Base-by-base conservation (phyloP, 2,888 invertebrate genomes). In the Leptopilina syphax region DNA sequence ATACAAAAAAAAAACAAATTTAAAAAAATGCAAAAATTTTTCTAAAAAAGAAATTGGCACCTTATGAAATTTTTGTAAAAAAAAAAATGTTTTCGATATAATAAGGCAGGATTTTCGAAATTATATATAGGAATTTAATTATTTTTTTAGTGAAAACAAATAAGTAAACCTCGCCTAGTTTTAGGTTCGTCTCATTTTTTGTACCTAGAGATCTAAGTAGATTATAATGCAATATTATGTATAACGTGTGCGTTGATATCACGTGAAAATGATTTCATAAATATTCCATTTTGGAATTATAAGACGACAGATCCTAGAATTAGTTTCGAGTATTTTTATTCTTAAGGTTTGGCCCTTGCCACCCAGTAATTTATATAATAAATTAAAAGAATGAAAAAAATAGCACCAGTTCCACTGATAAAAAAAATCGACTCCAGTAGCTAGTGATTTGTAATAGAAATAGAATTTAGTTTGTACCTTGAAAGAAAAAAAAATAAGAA, bases 121-220 rank as follows among this genome's bases (percentile, higher is more conserved):
- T 68, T 44, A 67, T 60, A 57, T 67, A 34, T 57, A 73, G 73
- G n/a, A 73, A 34, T n/a, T 57, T 79, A 78, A 83, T 85, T 82
- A 82, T 81, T 80, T 81, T 85, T 81, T 78, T 85, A 84, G 83
- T 57, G 57, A 44, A 44, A 44, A 44, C 3, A 44, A 44, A 44
- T 34, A 44, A 44, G 8, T 44, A 44, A 44, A 85, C 80, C 82
- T 79, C 79, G 83, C 70, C 65, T 81, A 82, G 50, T 76, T 44
- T 44, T 77, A 81, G 73, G 44, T 83, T 82, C 82, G 79, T 68
- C 84, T 81, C 84, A 81, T 86, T 82, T 84, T 84, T 82, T 73
- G 73, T 86, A 84, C 81, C 80, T 84, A 84, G 82, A 82, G 80
- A 78, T 82, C 80, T 86, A 84, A 83, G 79, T 81, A 77, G 79